phyloP scores from a whole-genome alignment of 2,888 invertebrate genomes.

The Tyria jacobaeae region DNA sequence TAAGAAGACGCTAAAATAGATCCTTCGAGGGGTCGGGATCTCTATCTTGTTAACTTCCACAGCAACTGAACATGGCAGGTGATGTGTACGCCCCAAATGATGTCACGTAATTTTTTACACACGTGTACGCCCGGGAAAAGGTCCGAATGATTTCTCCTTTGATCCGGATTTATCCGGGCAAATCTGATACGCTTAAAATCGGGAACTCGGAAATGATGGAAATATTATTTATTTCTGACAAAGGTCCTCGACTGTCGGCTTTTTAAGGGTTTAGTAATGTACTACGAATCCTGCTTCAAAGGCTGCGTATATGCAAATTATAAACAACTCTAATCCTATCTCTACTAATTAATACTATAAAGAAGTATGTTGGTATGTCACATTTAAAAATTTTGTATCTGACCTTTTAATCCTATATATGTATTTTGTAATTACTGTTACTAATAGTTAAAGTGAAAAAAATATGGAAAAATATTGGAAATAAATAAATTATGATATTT shows the following conservation, averaged over 20 bases:
- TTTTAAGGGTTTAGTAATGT: constrained; percentile 11
- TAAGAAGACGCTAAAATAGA: neutral
- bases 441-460: too few relatives aligned
- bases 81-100: constrained; percentile 28
- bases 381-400: too few relatives aligned
- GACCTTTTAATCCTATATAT: too few relatives aligned
- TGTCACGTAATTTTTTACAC: constrained; percentile 35
- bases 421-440: too few relatives aligned
- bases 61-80: constrained; percentile 35
- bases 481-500: too few relatives aligned
- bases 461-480: too few relatives aligned
- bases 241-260: constrained; percentile 5
- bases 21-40: neutral
- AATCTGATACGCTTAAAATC: constrained; percentile 43
- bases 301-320: too few relatives aligned
- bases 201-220: constrained; percentile 20
- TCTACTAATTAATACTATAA: too few relatives aligned
- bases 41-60: constrained; percentile 29
- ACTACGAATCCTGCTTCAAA: too few relatives aligned
- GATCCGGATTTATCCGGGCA: constrained; percentile 35
- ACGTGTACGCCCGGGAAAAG: constrained; percentile 32
- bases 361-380: too few relatives aligned
- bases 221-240: constrained; percentile 5
- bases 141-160: constrained; percentile 29
- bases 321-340: too few relatives aligned